Conservation (phyloP, 2,888 invertebrate genomes). For the Saturnia pavonia region DNA sequence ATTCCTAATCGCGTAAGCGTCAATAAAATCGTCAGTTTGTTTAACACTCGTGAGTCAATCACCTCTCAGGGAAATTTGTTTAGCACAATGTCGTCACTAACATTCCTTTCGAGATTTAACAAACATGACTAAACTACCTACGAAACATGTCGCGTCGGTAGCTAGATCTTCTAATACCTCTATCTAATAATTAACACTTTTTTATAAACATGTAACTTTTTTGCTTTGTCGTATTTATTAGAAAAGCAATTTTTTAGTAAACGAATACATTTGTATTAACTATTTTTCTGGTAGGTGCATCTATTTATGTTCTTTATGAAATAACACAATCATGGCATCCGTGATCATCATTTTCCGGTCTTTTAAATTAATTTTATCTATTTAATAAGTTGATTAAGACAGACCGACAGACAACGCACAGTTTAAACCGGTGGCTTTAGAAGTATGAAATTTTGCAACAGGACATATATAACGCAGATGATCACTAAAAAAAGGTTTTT, state of each 20-base stretch:
- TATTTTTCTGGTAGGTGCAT: neutral
- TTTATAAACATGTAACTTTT: neutral
- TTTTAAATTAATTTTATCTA: too few species aligned
- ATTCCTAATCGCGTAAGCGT: neutral
- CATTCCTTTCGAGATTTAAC: conserved; percentile 15
- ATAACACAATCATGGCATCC: neutral
- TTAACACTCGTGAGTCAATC: conserved; percentile 10
- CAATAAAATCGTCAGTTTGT: conserved; percentile 2
- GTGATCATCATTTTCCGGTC: neutral
- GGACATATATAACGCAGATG: too few species aligned
- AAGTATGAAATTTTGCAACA: too few species aligned
- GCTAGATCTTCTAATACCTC: neutral
- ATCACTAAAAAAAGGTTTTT: too few species aligned
- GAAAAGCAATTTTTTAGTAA: neutral
- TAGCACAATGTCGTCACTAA: conserved; percentile 15
- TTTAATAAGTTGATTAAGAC: too few species aligned
- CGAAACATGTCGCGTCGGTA: conserved; percentile 2
- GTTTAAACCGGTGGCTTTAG: too few species aligned
- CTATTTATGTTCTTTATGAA: neutral
- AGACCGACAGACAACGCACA: too few species aligned
- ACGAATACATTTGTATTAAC: neutral
- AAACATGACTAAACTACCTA: conserved; percentile 14
- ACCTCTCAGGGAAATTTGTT: conserved; percentile 15
- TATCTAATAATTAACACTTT: conserved; percentile 3
- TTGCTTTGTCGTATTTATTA: neutral